A percentile compares a stretch with the other conserved stretches of the same genome.
Evolutionary conservation across 2,113 vertebrate genomes (phyloP).

Genomic region (Setophaga kirtlandii): DNA sequence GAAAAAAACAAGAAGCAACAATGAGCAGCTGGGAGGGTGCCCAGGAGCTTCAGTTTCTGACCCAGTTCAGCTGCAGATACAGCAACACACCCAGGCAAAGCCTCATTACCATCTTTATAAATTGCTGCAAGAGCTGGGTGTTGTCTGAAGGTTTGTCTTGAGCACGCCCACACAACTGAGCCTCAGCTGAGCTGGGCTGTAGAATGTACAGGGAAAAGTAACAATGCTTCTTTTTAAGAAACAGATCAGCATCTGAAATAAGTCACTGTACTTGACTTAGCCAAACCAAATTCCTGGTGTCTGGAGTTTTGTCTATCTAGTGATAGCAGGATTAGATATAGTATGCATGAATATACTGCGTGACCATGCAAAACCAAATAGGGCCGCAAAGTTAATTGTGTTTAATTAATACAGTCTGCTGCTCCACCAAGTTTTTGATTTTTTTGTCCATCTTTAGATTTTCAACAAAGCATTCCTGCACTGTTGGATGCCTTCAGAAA

Average conservation of each 20-base stretch:
- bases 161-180: neutral
- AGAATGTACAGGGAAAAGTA: neutral
- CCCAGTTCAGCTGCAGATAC: neutral
- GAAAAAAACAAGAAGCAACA: neutral
- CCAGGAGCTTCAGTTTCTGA: constrained; percentile 4
- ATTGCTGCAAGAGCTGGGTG: constrained; percentile 6
- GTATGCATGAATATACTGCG: neutral
- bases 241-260: constrained; percentile 1
- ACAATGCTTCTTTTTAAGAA: constrained; percentile 18
- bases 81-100: constrained; percentile 18
- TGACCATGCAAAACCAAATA: constrained; percentile 2
- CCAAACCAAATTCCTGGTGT: constrained; percentile 39
- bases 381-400: constrained; percentile 14
- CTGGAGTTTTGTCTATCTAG: constrained; percentile 38
- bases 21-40: neutral
- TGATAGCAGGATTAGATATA: constrained; percentile 4
- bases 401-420: constrained; percentile 59
- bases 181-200: neutral
- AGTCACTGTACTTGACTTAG: constrained; percentile 5
- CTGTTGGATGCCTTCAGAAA: constrained; percentile 2
- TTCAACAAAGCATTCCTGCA: constrained; percentile 60
- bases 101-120: neutral
- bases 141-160: constrained; percentile 11
- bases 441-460: constrained; percentile 52
- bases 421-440: constrained; percentile 35